Conservation (phyloP, 1,140 invertebrate genomes). For the Drosophila nigromelanica region DNA sequence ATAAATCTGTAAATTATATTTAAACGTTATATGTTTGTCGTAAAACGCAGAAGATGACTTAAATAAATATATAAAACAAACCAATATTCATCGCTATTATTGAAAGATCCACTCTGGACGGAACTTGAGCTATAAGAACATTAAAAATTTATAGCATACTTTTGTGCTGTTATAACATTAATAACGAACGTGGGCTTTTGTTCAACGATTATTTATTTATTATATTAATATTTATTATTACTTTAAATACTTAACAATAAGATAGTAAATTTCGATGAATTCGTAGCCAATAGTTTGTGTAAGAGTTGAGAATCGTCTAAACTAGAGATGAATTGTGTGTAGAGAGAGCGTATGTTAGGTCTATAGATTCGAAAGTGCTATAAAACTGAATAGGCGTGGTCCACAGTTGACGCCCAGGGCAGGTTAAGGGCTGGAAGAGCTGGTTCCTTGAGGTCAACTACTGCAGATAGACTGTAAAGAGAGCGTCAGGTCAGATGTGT, state of each 20-base stretch:
- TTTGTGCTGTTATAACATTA: slow-evolving; percentile 22
- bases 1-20: not conserved
- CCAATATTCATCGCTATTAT: too few relatives aligned
- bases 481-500: slow-evolving; percentile 68
- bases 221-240: slow-evolving; percentile 8
- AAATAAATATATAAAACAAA: too few relatives aligned
- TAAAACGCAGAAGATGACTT: too few relatives aligned
- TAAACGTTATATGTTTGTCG: too few relatives aligned
- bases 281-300: slow-evolving; percentile 39
- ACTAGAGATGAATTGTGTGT: slow-evolving; percentile 35
- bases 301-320: slow-evolving; percentile 20
- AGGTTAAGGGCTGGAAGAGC: slow-evolving; percentile 45
- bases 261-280: slow-evolving; percentile 47
- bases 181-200: slow-evolving; percentile 2
- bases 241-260: slow-evolving; percentile 74
- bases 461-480: slow-evolving; percentile 77
- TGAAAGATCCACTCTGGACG: not conserved
- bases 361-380: slow-evolving; percentile 52
- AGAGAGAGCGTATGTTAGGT: slow-evolving; percentile 52
- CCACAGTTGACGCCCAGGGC: slow-evolving; percentile 58
- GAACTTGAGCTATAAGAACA: not conserved
- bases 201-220: slow-evolving; percentile 70
- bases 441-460: slow-evolving; percentile 48
- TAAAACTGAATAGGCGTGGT: slow-evolving; percentile 55
- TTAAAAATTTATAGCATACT: slow-evolving; percentile 27